Conservation (phyloP, 2,888 invertebrate species). For the Crepidodera aurea region DNA sequence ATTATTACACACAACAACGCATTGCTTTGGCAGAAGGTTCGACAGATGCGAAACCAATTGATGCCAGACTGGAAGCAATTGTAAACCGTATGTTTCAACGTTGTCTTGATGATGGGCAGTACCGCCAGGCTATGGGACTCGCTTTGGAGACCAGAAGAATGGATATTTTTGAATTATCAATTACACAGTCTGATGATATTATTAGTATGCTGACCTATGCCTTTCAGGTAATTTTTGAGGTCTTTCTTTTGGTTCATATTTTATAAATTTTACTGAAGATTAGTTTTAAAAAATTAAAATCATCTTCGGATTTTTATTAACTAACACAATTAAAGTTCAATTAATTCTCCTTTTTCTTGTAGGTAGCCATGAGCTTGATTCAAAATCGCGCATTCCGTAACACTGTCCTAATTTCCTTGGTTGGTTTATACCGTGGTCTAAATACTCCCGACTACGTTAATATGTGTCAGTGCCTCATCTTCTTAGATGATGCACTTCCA, state of each 20-base stretch:
- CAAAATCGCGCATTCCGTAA: constrained; percentile 94
- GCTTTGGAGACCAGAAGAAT: constrained; percentile 96
- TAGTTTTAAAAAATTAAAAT: too few species aligned
- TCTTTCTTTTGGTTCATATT: too few species aligned
- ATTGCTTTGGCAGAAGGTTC: constrained; percentile 77
- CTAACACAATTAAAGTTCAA: neutral
- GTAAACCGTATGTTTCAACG: constrained; percentile 97
- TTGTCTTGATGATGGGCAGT: constrained; percentile 94
- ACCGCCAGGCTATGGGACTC: constrained; percentile 93
- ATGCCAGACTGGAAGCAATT: constrained; percentile 86
- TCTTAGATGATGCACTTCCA: constrained; percentile 91
- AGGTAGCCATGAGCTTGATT: constrained; percentile 95
- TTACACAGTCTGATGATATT: constrained; percentile 91
- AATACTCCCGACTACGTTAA: constrained; percentile 96
- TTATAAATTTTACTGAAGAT: too few species aligned
- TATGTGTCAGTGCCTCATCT: constrained; percentile 98
- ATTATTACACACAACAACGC: constrained; percentile 91
- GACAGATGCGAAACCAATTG: constrained; percentile 73
- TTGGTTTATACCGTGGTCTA: constrained; percentile 87
- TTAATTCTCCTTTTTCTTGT: constrained; percentile 63
- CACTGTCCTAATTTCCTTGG: constrained; percentile 86
- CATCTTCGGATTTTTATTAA: too few species aligned
- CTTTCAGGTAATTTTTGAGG: constrained; percentile 78
- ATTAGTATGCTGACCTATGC: constrained; percentile 93
- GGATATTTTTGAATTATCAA: constrained; percentile 94